These are phyloP conservation scores for Archivesica marissinica DNA, from an alignment of 1,140 invertebrate species.

Conservation along the genomic window DNA sequence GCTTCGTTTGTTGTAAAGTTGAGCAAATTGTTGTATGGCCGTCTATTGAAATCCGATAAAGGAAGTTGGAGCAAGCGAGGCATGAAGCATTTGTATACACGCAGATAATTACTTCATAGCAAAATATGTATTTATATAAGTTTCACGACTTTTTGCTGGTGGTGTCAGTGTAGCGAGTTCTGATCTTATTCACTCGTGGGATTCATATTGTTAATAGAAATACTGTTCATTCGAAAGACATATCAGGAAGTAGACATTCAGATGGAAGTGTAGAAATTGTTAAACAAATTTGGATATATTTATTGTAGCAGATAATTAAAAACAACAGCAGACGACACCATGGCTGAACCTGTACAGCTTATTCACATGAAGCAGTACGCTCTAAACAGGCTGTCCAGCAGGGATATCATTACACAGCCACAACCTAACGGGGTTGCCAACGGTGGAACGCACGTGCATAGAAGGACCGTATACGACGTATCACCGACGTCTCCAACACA, in stretches of 20 bases:
- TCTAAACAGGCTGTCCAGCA: background rate
- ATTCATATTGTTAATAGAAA: background rate
- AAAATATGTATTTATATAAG: background rate
- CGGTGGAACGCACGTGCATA: background rate
- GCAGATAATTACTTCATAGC: slow-evolving; percentile 23
- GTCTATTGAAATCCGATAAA: slow-evolving; percentile 12
- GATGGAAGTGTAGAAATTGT: background rate
- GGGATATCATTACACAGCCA: background rate
- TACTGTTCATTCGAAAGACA: background rate
- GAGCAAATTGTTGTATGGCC: background rate
- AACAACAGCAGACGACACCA: slow-evolving; percentile 22
- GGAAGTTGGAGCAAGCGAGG: background rate
- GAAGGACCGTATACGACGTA: background rate
- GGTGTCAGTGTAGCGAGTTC: background rate
- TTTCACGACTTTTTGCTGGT: slow-evolving; percentile 5
- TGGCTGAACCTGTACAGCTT: slow-evolving; percentile 20
- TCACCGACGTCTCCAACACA: background rate
- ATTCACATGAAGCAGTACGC: slow-evolving; percentile 38
- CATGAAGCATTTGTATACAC: slow-evolving; percentile 9
- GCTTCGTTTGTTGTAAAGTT: background rate
- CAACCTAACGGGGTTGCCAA: background rate
- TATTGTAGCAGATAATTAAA: background rate
- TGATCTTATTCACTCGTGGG: background rate
- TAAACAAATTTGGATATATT: background rate
- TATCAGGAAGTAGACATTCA: background rate